Conservation (phyloP, 2,113 vertebrate species). For the Stercorarius parasiticus region DNA sequence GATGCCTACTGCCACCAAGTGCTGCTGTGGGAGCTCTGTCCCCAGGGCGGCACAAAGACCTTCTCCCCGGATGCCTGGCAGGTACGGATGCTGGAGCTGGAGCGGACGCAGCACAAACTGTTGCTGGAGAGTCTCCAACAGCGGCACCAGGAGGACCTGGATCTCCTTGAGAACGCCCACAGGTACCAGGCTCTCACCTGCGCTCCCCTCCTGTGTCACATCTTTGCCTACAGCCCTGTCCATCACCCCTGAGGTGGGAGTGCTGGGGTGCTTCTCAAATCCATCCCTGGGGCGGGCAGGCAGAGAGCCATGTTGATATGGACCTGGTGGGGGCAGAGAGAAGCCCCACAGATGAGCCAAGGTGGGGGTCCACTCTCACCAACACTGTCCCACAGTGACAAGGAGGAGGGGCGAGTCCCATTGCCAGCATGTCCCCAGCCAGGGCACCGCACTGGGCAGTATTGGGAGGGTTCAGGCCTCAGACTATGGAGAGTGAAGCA, state of each 20-base stretch:
- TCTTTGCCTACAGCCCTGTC: neutral
- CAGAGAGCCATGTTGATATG: neutral
- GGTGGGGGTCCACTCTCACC: neutral
- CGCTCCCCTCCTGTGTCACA: neutral
- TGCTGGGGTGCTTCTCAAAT: accelerated
- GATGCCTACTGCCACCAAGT: neutral
- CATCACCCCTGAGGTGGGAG: neutral
- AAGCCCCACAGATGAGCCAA: neutral
- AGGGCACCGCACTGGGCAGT: neutral
- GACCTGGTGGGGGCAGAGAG: neutral
- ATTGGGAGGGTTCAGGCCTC: neutral
- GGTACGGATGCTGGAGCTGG: slow-evolving; percentile 82
- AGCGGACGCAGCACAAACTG: slow-evolving; percentile 76
- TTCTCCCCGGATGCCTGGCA: neutral
- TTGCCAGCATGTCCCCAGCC: neutral
- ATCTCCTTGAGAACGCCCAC: slow-evolving; percentile 81
- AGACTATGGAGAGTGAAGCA: neutral
- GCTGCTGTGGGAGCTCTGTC: neutral
- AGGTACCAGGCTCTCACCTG: slow-evolving; percentile 62
- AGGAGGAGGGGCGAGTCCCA: neutral
- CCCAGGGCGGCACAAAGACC: neutral
- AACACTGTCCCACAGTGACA: neutral
- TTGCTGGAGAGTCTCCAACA: slow-evolving; percentile 81
- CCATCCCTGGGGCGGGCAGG: neutral
- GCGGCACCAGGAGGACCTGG: slow-evolving; percentile 79